phyloP scores from a whole-genome alignment of 2,113 vertebrate species.

The Cyphomyrus discorhynchus region DNA sequence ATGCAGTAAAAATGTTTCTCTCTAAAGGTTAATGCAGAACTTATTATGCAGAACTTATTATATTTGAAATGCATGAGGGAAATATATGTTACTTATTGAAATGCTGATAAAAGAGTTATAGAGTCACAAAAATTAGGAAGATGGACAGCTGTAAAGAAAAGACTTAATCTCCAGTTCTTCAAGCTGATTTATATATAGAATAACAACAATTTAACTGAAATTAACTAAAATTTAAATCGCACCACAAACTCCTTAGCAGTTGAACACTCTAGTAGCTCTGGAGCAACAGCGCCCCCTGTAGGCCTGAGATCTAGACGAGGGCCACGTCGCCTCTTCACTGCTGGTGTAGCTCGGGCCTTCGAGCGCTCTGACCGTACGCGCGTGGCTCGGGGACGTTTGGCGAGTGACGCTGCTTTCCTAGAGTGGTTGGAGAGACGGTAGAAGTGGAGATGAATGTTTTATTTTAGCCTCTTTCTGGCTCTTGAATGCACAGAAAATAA shows the following conservation, averaged over 20 bases:
- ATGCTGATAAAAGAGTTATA: neutral
- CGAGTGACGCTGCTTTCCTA: slow-evolving; percentile 41
- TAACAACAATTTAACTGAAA: neutral
- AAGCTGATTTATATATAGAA: neutral
- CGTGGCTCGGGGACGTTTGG: slow-evolving; percentile 54
- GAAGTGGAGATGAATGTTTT: neutral
- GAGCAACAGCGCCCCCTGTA: neutral
- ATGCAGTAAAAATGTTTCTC: neutral
- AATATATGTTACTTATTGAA: neutral
- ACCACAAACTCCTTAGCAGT: neutral
- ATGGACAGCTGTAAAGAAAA: neutral
- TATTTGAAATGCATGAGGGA: neutral
- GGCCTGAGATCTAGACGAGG: slow-evolving; percentile 8
- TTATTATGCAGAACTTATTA: neutral
- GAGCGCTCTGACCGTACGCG: slow-evolving; percentile 71
- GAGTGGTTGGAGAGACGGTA: slow-evolving; percentile 24
- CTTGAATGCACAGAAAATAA: neutral
- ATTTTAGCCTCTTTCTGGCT: neutral
- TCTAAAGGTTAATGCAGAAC: neutral
- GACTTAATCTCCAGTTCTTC: neutral
- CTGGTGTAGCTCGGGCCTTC: slow-evolving; percentile 42
- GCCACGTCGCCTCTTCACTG: slow-evolving; percentile 57
- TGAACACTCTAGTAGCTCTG: neutral
- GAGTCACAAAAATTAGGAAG: neutral
- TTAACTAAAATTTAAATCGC: neutral